Evolutionary conservation across 2,113 vertebrate species (phyloP).

Genomic region (Charadrius vociferus): DNA sequence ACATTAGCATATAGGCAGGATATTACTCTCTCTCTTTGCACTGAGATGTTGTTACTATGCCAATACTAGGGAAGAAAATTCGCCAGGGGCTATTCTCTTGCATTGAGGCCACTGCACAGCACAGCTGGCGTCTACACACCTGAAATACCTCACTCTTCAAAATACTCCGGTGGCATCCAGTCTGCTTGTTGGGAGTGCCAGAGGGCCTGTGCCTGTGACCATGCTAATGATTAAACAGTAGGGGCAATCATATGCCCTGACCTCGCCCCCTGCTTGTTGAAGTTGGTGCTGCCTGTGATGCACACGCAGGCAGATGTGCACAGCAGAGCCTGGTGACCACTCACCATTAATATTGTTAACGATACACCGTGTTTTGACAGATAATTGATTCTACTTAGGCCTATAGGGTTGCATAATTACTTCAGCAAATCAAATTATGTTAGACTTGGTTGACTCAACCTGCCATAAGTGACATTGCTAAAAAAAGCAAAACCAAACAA

Average conservation of each 20-base stretch:
- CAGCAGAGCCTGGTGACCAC: not conserved
- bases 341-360: not conserved
- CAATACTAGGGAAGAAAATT: not conserved
- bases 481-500: not conserved
- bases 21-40: not conserved
- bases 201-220: not conserved
- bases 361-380: not conserved
- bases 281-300: not conserved
- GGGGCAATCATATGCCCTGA: not conserved
- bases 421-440: not conserved
- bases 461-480: not conserved
- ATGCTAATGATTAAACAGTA: not conserved
- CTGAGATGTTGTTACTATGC: not conserved
- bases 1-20: not conserved
- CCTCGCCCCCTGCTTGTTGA: not conserved
- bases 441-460: not conserved
- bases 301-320: not conserved
- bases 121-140: not conserved
- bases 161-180: not conserved
- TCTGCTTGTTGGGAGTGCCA: not conserved
- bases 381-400: not conserved
- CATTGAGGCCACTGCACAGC: not conserved
- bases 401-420: not conserved
- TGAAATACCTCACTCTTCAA: not conserved
- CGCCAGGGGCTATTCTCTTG: not conserved